Evolutionary conservation across 2,113 vertebrate genomes (phyloP), one percentile per base, ranked within the genome.

Genomic region (Sturnus vulgaris): DNA sequence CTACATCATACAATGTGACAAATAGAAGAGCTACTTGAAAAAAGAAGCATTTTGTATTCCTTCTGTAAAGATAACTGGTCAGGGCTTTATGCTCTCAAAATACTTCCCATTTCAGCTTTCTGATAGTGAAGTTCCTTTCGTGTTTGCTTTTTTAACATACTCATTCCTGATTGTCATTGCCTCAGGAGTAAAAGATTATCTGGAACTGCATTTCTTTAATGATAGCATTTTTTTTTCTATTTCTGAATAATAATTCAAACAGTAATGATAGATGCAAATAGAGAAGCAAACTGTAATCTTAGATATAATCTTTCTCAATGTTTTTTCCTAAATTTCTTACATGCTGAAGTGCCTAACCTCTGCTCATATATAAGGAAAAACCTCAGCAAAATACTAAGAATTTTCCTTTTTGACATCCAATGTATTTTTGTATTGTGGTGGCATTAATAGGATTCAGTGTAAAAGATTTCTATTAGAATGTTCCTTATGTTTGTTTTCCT

Each of bases 211-310:
- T 88, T 75, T 85, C 18, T 81, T 42, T 33, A 50, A 42, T 56
- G 4, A 6, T 33, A 64, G 12, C 16, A 42, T 6, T 20, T 50
- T 50, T 72, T 42, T 76, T 75, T 73, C 53, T 64, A 10, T 55
- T 95, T 86, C 30, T 79, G 66, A 90, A 28, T 68, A 94, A 31
- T 44, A 81, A 70, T 37, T 76, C 63, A 88, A 76, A n/a, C 9
- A 55, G 7, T 12, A 78, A 24, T 33, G 8, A 40, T 23, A 82
- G 25, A 64, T 84, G 50, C 9, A 86, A 73, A 76, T 35, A 70
- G 35, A 72, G 59, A 37, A 78, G 27, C 39, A 75, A 94, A 82
- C 60, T 18, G 8, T 49, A 61, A 86, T 68, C 10, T 61, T 49
- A 30, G 35, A 37, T 53, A 35, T 2, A 40, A 39, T 44, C 14